Percentiles rank a stretch among this genome's conserved stretches.
phyloP scores from a whole-genome alignment of 1,140 invertebrate genomes.

The Andricus grossulariae region DNA sequence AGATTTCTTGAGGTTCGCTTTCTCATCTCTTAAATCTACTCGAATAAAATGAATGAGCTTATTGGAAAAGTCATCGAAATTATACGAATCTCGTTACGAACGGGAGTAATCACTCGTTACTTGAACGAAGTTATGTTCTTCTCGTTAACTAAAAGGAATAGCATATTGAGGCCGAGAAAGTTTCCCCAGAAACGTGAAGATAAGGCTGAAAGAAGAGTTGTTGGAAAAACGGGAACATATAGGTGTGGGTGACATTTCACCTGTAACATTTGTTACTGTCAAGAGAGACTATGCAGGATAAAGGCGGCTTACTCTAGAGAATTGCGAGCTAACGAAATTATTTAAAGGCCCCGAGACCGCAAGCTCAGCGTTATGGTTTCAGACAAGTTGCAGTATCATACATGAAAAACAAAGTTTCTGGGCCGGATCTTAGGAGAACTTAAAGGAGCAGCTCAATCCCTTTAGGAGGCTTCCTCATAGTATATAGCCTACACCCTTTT shows the following conservation, averaged over 20 bases:
- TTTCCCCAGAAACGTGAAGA: no score
- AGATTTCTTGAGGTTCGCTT: background rate
- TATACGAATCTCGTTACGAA: background rate
- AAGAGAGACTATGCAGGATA: background rate
- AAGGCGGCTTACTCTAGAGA: background rate
- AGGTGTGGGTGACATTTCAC: no score
- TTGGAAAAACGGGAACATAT: no score
- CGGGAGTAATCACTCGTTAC: no score
- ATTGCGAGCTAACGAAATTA: constrained; percentile 8
- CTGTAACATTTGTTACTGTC: background rate
- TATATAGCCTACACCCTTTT: background rate
- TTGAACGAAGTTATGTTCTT: no score
- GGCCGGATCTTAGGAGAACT: background rate
- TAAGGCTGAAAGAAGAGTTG: no score
- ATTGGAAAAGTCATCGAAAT: background rate
- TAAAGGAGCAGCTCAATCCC: background rate
- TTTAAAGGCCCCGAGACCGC: constrained; percentile 11
- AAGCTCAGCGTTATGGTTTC: background rate
- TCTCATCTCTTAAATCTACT: background rate
- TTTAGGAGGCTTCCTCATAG: background rate
- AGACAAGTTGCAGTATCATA: constrained; percentile 14
- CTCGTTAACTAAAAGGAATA: no score
- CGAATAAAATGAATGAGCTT: background rate
- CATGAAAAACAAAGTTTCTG: constrained; percentile 6
- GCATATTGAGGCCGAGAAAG: no score